Percentiles rank a stretch among this genome's conserved stretches.
Evolutionary conservation across 2,888 invertebrate species (phyloP).

Genomic region (Argyresthia albistria): DNA sequence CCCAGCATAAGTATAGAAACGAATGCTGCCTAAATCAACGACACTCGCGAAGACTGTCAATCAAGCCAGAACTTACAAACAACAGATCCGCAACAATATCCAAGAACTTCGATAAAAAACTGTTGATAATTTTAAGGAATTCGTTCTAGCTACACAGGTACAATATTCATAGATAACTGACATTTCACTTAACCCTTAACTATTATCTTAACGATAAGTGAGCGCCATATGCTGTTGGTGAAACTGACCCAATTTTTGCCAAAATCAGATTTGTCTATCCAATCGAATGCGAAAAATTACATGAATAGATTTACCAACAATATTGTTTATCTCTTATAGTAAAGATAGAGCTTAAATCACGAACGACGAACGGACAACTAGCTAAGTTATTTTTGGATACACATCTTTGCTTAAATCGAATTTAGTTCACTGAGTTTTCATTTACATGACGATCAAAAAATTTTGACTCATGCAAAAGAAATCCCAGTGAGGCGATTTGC

Average conservation of each 20-base stretch:
- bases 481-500: conserved; percentile 4
- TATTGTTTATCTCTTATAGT: background rate
- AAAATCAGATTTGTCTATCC: background rate
- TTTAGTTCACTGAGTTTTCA: conserved; percentile 18
- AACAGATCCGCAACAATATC: conserved; percentile 42
- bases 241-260: background rate
- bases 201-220: conserved; percentile 44
- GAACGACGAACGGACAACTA: conserved; percentile 55
- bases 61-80: too few relatives aligned
- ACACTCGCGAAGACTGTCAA: too few relatives aligned
- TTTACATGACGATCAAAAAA: conserved; percentile 10
- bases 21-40: background rate
- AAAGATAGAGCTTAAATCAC: conserved; percentile 32
- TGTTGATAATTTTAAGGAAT: conserved; percentile 40
- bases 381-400: conserved; percentile 56
- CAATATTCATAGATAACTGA: conserved; percentile 44
- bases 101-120: conserved; percentile 26
- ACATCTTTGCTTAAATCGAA: conserved; percentile 56
- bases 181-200: conserved; percentile 59
- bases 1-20: conserved; percentile 22
- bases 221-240: conserved; percentile 15
- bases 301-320: too few relatives aligned
- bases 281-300: too few relatives aligned
- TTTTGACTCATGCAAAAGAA: too few relatives aligned
- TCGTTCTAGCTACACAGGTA: conserved; percentile 70